phyloP scores from a whole-genome alignment of 2,113 vertebrate genomes.

The Scomber scombrus region DNA sequence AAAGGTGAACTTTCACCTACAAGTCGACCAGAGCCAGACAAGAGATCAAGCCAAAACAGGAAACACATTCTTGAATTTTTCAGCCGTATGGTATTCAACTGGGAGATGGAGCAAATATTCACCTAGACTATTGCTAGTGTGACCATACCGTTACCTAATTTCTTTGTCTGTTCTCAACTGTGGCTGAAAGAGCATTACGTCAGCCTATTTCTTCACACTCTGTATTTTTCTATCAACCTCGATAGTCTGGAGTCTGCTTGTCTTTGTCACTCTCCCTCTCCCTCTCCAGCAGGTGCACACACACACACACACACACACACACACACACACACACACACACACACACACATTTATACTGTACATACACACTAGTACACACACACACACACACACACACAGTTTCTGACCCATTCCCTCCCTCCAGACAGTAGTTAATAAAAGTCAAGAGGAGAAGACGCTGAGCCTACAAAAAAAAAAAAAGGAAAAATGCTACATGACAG shows the following conservation, averaged over 20 bases:
- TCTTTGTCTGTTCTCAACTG: conserved; percentile 23
- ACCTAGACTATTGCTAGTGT: not conserved
- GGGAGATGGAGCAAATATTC: not conserved
- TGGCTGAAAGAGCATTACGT: not conserved
- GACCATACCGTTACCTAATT: not conserved
- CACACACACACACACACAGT: not conserved
- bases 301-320: not conserved
- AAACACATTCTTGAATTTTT: not conserved
- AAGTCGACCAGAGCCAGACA: no score
- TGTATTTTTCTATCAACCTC: not conserved
- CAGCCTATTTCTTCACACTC: not conserved
- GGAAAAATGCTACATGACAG: conserved; percentile 49
- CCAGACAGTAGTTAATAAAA: conserved; percentile 53
- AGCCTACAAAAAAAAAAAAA: conserved; percentile 17
- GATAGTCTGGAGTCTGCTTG: conserved; percentile 4
- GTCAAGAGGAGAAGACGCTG: conserved; percentile 45
- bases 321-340: not conserved
- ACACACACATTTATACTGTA: not conserved
- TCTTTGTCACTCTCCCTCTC: conserved; percentile 3
- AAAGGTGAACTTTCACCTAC: no score
- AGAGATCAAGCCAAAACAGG: not conserved
- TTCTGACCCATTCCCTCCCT: not conserved
- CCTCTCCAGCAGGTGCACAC: not conserved
- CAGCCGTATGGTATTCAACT: not conserved
- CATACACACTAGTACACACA: not conserved